Evolutionary conservation across 2,797 vertebrate genomes (phyloP).

Genomic region (Lepus oiostolus): DNA sequence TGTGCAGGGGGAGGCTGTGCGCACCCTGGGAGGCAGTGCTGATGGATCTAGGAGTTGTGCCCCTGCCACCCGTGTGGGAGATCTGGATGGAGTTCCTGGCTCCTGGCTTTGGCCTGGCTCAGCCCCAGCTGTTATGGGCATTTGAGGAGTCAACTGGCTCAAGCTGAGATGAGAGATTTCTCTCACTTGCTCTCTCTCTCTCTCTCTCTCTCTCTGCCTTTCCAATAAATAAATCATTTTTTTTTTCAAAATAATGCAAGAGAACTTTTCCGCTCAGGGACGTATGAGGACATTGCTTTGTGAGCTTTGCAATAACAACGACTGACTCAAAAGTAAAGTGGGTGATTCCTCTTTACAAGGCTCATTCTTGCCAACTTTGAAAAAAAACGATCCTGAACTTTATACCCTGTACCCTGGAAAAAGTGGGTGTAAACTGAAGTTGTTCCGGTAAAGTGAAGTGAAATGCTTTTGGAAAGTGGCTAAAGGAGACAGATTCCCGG

Average conservation of each 20-base stretch:
- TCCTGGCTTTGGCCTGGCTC: too few species aligned
- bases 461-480: conserved; percentile 45
- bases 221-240: too few species aligned
- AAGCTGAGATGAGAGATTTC: too few species aligned
- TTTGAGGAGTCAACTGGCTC: too few species aligned
- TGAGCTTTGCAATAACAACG: background rate
- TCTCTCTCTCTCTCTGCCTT: too few species aligned
- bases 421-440: background rate
- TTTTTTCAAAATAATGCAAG: background rate
- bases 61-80: too few species aligned
- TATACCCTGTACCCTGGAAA: background rate
- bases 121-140: too few species aligned
- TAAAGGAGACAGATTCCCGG: background rate
- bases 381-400: background rate
- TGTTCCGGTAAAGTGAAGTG: background rate
- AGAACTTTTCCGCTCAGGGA: background rate
- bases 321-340: background rate
- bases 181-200: too few species aligned
- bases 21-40: background rate
- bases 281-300: background rate
- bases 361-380: background rate
- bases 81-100: too few species aligned
- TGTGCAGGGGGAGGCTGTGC: background rate
- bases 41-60: too few species aligned
- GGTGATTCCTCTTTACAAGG: background rate